Percentiles rank a stretch among this genome's conserved stretches.
Conservation (phyloP, 2,113 vertebrate species). For the Naja naja region DNA sequence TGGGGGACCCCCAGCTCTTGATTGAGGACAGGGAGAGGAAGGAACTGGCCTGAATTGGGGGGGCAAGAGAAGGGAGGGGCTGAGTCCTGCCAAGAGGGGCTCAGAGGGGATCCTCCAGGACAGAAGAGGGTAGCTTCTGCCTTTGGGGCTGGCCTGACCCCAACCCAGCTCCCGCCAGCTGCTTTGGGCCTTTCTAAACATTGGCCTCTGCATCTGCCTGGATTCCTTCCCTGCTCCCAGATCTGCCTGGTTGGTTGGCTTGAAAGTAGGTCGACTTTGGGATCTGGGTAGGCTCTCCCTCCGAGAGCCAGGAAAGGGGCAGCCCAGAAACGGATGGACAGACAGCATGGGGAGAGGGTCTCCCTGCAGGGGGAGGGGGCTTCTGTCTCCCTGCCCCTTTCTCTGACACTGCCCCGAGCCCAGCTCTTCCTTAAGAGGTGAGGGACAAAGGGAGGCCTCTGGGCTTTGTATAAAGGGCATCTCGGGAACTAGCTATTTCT, state of each 20-base stretch:
- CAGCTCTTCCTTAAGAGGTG: neutral
- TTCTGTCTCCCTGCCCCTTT: neutral
- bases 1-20: neutral
- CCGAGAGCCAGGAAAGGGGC: neutral
- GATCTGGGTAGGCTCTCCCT: neutral
- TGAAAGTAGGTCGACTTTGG: neutral
- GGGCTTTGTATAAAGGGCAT: neutral
- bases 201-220: neutral
- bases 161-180: neutral
- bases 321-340: no score
- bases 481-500: no score
- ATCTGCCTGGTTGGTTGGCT: neutral
- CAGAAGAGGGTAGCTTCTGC: neutral
- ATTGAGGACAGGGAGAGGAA: neutral
- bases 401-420: neutral
- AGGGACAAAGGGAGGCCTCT: neutral
- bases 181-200: neutral
- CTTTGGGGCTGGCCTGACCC: neutral
- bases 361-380: neutral
- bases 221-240: neutral
- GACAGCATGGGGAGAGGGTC: neutral
- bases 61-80: neutral
- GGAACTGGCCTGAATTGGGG: neutral
- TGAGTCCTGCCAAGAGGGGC: no score
- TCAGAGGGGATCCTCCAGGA: neutral